Evolutionary conservation across 2,888 invertebrate genomes (phyloP).

Genomic region (Brassicogethes aeneus): DNA sequence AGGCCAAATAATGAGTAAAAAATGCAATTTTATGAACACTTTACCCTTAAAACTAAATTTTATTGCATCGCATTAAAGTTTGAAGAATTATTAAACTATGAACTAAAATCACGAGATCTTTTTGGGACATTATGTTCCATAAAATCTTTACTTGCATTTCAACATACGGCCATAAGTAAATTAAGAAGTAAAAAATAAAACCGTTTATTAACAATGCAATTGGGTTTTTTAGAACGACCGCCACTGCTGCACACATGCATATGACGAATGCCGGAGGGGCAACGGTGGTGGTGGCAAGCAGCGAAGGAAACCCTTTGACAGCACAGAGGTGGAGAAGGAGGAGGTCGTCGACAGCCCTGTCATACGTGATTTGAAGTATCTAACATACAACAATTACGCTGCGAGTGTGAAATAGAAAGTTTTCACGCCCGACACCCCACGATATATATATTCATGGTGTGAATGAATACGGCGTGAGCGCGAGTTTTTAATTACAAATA

Average conservation of each 20-base stretch:
- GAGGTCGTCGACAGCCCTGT: constrained; percentile 1
- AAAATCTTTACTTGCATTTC: too few relatives aligned
- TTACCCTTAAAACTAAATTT: too few relatives aligned
- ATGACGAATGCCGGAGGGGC: neutral
- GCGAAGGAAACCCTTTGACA: constrained; percentile 24
- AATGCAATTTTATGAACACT: too few relatives aligned
- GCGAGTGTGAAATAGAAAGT: constrained; percentile 11
- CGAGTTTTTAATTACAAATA: constrained; percentile 1
- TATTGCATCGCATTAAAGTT: too few relatives aligned
- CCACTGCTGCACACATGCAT: neutral
- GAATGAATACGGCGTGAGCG: neutral
- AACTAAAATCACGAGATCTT: too few relatives aligned
- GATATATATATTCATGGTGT: neutral
- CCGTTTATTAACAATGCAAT: too few relatives aligned
- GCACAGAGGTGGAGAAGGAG: constrained; percentile 14
- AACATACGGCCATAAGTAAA: too few relatives aligned
- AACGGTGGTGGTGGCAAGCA: neutral
- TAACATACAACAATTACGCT: constrained; percentile 25
- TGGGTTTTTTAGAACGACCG: too few relatives aligned
- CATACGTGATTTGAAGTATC: constrained; percentile 26
- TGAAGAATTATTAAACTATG: too few relatives aligned
- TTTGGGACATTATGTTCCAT: too few relatives aligned
- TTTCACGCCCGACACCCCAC: constrained; percentile 3
- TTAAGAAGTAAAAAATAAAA: too few relatives aligned
- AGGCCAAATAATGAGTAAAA: too few relatives aligned